Percentiles rank a stretch among this genome's conserved stretches.
Evolutionary conservation across 2,888 invertebrate species (phyloP).

Genomic region (Balanococcus diminutus): DNA sequence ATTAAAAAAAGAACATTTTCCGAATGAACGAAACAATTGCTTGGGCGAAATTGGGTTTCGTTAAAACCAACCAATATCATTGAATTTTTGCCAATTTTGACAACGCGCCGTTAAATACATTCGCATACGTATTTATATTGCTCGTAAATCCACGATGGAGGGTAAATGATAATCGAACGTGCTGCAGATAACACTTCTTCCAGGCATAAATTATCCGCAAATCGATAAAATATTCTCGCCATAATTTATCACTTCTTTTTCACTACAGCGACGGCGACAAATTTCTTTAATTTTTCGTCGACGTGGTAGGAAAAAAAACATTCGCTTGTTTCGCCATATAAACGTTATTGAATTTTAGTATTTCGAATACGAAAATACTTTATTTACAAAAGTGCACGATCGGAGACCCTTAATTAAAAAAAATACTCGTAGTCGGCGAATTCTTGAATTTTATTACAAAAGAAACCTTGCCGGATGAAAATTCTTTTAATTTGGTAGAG

Average conservation of each 20-base stretch:
- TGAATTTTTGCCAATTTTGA: not conserved
- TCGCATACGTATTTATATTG: not conserved
- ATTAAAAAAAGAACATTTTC: not conserved
- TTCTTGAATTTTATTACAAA: conserved; percentile 31
- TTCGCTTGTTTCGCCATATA: not conserved
- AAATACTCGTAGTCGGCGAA: not conserved
- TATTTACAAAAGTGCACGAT: not conserved
- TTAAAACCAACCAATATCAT: not conserved
- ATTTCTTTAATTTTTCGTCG: not conserved
- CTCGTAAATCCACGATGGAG: not conserved
- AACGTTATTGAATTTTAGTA: not conserved
- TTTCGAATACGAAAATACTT: not conserved
- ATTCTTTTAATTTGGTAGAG: conserved; percentile 2
- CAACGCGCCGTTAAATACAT: not conserved
- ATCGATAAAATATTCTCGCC: not conserved
- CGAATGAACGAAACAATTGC: not conserved
- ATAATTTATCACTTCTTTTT: not conserved
- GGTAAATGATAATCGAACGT: not conserved
- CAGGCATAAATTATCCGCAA: not conserved
- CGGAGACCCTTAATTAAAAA: not conserved
- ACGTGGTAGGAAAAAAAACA: not conserved
- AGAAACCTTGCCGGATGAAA: conserved; percentile 6
- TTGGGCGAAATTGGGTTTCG: not conserved
- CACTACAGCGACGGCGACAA: not conserved
- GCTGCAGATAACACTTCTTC: not conserved